These are phyloP conservation scores for Neomonachus schauinslandi DNA, from an alignment of 2,113 vertebrate genomes.

Conservation along the genomic window DNA sequence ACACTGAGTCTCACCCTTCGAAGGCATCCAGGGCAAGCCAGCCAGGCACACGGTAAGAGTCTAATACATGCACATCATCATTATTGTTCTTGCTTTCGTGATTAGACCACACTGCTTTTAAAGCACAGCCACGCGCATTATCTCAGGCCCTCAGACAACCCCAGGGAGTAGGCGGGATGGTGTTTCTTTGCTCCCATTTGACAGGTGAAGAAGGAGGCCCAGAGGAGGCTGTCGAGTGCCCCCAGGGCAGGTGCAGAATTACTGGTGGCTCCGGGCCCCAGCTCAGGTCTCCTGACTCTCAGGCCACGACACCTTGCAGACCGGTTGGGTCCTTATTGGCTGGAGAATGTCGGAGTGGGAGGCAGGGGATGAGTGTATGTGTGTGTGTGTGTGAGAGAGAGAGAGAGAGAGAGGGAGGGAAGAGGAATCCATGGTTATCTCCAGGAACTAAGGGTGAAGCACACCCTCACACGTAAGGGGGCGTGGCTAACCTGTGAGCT, in stretches of 20 bases:
- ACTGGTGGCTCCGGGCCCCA: accelerated
- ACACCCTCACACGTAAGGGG: accelerated
- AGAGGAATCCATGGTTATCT: neutral
- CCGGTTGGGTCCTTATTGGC: neutral
- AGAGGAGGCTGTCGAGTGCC: neutral
- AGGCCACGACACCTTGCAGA: neutral
- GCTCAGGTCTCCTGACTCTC: neutral
- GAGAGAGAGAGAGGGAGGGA: too few relatives aligned
- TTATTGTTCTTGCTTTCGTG: neutral
- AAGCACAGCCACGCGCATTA: accelerated
- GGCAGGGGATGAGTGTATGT: too few relatives aligned
- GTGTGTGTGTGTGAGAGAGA: too few relatives aligned
- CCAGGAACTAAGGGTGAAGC: neutral
- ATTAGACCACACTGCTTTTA: neutral
- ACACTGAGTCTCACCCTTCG: too few relatives aligned
- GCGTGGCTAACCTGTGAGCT: neutral
- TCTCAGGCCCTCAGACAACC: neutral
- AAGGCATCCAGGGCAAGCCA: neutral
- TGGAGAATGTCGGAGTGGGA: neutral
- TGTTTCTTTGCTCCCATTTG: neutral
- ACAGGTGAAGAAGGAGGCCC: neutral
- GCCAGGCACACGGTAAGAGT: too few relatives aligned
- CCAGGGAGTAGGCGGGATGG: neutral
- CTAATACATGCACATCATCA: accelerated
- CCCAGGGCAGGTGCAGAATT: neutral